Evolutionary conservation across 2,888 invertebrate species (phyloP).

Genomic region (Bellardia pandia): DNA sequence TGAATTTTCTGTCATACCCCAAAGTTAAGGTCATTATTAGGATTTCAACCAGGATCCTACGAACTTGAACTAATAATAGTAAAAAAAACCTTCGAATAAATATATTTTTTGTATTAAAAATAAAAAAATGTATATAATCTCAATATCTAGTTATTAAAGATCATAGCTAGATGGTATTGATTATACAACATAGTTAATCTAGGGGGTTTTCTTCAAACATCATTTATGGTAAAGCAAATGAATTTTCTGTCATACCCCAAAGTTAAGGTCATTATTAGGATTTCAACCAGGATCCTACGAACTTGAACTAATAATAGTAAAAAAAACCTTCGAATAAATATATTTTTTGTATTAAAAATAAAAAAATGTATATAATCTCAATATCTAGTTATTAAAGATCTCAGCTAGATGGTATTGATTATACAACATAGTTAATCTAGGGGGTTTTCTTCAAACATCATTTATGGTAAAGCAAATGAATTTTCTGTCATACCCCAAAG

Average conservation of each 20-base stretch:
- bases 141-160: no score
- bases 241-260: slow-evolving; percentile 78
- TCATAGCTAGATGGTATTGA: no score
- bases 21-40: not conserved
- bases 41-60: slow-evolving; percentile 6
- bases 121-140: no score
- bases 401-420: no score
- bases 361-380: no score
- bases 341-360: no score
- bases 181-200: no score
- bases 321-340: no score
- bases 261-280: not conserved
- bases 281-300: not conserved
- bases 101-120: no score
- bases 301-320: not conserved
- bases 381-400: no score
- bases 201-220: no score
- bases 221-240: slow-evolving; percentile 73
- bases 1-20: slow-evolving; percentile 80
- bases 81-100: no score
- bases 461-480: slow-evolving; percentile 72
- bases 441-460: slow-evolving; percentile 79
- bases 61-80: not conserved
- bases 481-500: slow-evolving; percentile 78
- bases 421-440: slow-evolving; percentile 74